Conservation (phyloP, 2,113 vertebrate species). For the Bambusicola thoracicus region DNA sequence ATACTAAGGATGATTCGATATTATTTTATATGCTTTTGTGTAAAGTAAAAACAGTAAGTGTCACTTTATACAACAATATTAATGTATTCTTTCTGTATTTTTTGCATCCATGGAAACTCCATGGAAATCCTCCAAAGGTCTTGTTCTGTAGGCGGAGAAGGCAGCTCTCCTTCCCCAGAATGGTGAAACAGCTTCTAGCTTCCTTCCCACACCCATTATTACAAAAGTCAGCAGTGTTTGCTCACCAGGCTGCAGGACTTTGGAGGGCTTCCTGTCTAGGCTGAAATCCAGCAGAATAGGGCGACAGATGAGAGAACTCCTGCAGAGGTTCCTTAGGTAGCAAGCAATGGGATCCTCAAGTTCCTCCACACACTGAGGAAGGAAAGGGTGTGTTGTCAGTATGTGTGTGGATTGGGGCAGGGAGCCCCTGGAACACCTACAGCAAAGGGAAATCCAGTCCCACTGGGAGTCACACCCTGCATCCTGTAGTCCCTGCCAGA, state of each 20-base stretch:
- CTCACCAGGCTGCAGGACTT: constrained; percentile 56
- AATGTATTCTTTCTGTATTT: not conserved
- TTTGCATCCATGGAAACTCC: not conserved
- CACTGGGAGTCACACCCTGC: not conserved
- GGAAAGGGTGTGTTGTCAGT: not conserved
- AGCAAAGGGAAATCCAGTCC: not conserved
- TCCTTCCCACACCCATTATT: not conserved
- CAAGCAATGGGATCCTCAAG: constrained; percentile 31
- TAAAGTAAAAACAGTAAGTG: not conserved
- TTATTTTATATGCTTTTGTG: not conserved
- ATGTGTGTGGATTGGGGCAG: not conserved
- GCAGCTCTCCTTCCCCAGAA: not conserved
- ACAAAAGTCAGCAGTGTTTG: not conserved
- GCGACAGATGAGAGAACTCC: constrained; percentile 62
- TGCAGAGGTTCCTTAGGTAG: constrained; percentile 68
- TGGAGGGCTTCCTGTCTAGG: constrained; percentile 62
- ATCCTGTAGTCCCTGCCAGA: accelerated
- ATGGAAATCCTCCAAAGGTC: not conserved
- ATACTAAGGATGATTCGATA: not conserved
- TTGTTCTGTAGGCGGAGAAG: not conserved
- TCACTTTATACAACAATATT: not conserved
- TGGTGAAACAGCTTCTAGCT: not conserved
- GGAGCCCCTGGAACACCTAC: not conserved
- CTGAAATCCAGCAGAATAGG: constrained; percentile 62
- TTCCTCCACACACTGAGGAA: constrained; percentile 58